phyloP scores from a whole-genome alignment of 2,888 invertebrate genomes.

The Branchellion lobata region DNA sequence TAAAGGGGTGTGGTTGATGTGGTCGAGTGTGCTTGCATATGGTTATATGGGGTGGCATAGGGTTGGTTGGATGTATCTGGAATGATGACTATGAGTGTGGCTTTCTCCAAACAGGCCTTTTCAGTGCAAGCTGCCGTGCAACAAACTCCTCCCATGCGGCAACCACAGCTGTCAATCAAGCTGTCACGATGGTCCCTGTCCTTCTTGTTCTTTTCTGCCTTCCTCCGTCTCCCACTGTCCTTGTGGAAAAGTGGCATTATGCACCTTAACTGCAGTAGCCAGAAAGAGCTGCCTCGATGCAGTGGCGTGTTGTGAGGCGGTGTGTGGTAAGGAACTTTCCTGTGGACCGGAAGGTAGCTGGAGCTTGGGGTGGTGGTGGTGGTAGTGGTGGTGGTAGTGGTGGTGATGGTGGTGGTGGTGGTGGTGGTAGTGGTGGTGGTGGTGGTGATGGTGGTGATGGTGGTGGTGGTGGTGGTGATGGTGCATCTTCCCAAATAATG shows the following conservation, averaged over 20 bases:
- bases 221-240: slow-evolving; percentile 71
- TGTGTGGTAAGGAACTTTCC: slow-evolving; percentile 74
- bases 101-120: slow-evolving; percentile 53
- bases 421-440: too few relatives aligned
- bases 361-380: slow-evolving; percentile 57
- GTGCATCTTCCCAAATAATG: too few relatives aligned
- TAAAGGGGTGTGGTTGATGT: too few relatives aligned
- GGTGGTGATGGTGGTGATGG: too few relatives aligned
- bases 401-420: too few relatives aligned
- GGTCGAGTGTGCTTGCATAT: too few relatives aligned
- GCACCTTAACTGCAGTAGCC: slow-evolving; percentile 51
- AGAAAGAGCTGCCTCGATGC: slow-evolving; percentile 58
- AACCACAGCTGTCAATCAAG: slow-evolving; percentile 71
- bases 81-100: too few relatives aligned
- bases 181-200: slow-evolving; percentile 74
- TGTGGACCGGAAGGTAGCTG: slow-evolving; percentile 68
- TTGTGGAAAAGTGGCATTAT: slow-evolving; percentile 72
- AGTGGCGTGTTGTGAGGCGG: slow-evolving; percentile 68
- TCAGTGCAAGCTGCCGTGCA: slow-evolving; percentile 55
- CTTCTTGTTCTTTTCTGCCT: slow-evolving; percentile 69
- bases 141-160: slow-evolving; percentile 58
- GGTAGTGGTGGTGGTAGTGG: too few relatives aligned
- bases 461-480: too few relatives aligned
- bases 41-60: too few relatives aligned
- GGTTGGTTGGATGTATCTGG: too few relatives aligned